Evolutionary conservation across 64 coral and sea anemone genomes (phyloP).

Genomic region (Pachyseris speciosa): DNA sequence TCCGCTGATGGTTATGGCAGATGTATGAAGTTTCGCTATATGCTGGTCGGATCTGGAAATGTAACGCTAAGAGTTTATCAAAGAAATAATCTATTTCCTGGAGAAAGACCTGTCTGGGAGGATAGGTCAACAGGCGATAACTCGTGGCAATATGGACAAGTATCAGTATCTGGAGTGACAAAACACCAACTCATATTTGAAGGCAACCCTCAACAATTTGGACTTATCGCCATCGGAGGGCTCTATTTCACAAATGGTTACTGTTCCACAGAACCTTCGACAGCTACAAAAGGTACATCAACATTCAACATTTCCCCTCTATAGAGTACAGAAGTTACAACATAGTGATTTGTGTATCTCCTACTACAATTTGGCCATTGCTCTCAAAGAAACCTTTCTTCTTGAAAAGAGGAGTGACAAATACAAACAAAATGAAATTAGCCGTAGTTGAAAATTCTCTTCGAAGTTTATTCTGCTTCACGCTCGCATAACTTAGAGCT

Average conservation of each 20-base stretch:
- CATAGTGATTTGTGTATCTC: too few species aligned
- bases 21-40: slow-evolving; percentile 63
- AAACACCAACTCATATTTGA: neutral
- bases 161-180: neutral
- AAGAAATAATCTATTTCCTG: neutral
- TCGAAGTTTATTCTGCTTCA: too few species aligned
- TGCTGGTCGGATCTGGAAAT: slow-evolving; percentile 28
- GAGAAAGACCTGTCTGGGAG: neutral
- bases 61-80: neutral
- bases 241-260: neutral
- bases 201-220: neutral
- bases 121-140: neutral
- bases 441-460: too few species aligned
- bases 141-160: slow-evolving; percentile 7
- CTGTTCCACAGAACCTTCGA: neutral
- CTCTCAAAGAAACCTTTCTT: too few species aligned
- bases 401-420: too few species aligned
- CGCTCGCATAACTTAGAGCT: too few species aligned
- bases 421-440: too few species aligned
- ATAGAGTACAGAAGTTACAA: neutral
- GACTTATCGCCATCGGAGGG: neutral
- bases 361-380: too few species aligned
- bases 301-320: too few species aligned
- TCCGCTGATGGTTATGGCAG: slow-evolving; percentile 48
- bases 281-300: neutral